A percentile compares a stretch with the other conserved stretches of the same genome.
phyloP scores from a whole-genome alignment of 2,113 vertebrate species.

The Girardinichthys multiradiatus region DNA sequence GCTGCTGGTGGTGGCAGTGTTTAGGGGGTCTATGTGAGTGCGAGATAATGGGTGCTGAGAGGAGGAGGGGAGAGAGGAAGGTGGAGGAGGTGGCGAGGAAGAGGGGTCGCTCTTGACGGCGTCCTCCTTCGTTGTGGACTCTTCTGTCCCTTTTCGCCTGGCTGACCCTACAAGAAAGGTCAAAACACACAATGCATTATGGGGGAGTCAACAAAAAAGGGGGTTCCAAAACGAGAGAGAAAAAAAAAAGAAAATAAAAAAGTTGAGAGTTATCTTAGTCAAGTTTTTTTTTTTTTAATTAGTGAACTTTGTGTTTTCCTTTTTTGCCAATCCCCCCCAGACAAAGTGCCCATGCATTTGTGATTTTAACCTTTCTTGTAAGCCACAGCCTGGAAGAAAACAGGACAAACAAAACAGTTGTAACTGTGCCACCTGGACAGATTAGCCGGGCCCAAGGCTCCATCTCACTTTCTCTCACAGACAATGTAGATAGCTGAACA shows the following conservation, averaged over 20 bases:
- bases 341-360: conserved; percentile 99
- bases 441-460: conserved; percentile 57
- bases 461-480: conserved; percentile 40
- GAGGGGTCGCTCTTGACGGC: conserved; percentile 69
- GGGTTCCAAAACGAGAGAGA: conserved; percentile 78
- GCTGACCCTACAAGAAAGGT: conserved; percentile 99
- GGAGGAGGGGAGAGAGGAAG: conserved; percentile 78
- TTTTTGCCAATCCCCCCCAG: conserved; percentile 86
- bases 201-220: conserved; percentile 91
- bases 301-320: conserved; percentile 78
- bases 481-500: conserved; percentile 47
- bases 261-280: conserved; percentile 66
- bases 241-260: conserved; percentile 52
- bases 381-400: conserved; percentile 89
- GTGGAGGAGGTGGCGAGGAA: conserved; percentile 80
- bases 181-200: conserved; percentile 99
- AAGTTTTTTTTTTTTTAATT: conserved; percentile 75
- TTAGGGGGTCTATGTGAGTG: conserved; percentile 66
- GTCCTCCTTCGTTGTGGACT: conserved; percentile 84
- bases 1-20: conserved; percentile 88
- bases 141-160: conserved; percentile 97
- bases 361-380: conserved; percentile 99
- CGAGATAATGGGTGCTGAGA: conserved; percentile 72
- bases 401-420: conserved; percentile 80
- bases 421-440: conserved; percentile 66